These are phyloP conservation scores for Leptinotarsa peninsularis DNA, from an alignment of 2,888 invertebrate species.

Conservation along the genomic window DNA sequence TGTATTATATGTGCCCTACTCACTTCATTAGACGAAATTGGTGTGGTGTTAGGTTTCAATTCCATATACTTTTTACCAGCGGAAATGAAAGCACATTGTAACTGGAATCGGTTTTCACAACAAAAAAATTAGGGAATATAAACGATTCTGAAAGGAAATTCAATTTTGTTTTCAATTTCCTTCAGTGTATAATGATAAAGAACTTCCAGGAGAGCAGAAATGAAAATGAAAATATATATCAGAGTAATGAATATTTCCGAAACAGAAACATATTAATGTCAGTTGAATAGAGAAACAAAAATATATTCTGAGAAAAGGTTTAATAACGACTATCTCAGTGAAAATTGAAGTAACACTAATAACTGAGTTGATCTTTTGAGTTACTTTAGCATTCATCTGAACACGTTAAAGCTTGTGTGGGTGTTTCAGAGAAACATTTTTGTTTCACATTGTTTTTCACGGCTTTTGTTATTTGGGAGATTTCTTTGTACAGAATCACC, in stretches of 20 bases:
- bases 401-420: too few relatives aligned
- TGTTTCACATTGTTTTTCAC: too few relatives aligned
- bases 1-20: background rate
- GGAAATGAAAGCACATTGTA: constrained; percentile 21
- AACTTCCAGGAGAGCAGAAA: background rate
- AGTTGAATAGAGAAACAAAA: background rate
- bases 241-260: background rate
- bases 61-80: constrained; percentile 5
- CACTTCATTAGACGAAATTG: constrained; percentile 21
- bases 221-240: background rate
- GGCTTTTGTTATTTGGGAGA: background rate
- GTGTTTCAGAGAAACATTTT: too few relatives aligned
- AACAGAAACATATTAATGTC: background rate
- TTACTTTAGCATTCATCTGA: too few relatives aligned
- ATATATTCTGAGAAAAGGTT: background rate
- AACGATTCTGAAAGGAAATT: background rate
- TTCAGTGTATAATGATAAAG: background rate
- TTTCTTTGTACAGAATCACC: background rate
- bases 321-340: background rate
- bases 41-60: constrained; percentile 14
- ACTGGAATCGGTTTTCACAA: constrained; percentile 10
- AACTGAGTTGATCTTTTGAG: too few relatives aligned
- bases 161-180: background rate
- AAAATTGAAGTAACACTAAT: too few relatives aligned
- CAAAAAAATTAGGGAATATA: background rate